These are phyloP conservation scores for Rhinichthys osculus DNA, from an alignment of 2,797 vertebrate genomes.

Conservation along the genomic window DNA sequence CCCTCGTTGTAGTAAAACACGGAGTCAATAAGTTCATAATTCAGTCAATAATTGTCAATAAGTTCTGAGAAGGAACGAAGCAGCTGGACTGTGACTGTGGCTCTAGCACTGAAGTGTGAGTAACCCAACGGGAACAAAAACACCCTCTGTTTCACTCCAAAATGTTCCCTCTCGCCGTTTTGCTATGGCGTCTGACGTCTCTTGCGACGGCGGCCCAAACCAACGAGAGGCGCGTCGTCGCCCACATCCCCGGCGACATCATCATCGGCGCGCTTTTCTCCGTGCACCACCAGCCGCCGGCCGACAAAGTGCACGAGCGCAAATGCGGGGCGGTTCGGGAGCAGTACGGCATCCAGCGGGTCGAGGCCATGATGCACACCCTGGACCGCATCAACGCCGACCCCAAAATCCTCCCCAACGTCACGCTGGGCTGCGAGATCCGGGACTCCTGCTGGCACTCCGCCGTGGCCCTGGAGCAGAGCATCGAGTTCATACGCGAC, in stretches of 20 bases:
- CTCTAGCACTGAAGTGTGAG: background rate
- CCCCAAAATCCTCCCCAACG: constrained; percentile 84
- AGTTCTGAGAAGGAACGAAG: background rate
- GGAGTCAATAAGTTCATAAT: background rate
- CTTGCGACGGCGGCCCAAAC: constrained; percentile 81
- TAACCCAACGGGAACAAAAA: background rate
- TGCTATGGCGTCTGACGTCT: constrained; percentile 56
- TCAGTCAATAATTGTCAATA: no score
- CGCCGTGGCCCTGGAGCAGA: constrained; percentile 89
- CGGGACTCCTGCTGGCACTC: constrained; percentile 92
- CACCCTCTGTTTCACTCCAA: background rate
- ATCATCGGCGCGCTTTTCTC: constrained; percentile 91
- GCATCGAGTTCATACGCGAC: constrained; percentile 91
- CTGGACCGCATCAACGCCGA: constrained; percentile 89
- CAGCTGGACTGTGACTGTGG: background rate
- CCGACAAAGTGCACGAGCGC: constrained; percentile 89
- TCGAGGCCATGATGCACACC: constrained; percentile 90
- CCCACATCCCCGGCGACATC: constrained; percentile 87
- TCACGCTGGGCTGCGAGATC: constrained; percentile 89
- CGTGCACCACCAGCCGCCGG: constrained; percentile 88
- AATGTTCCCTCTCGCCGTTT: constrained; percentile 32
- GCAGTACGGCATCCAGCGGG: constrained; percentile 90
- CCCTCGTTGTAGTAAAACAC: background rate
- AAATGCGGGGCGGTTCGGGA: constrained; percentile 89
- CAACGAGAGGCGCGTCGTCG: constrained; percentile 86